Conservation (phyloP, 2,113 vertebrate species). For the Pollachius pollachius region DNA sequence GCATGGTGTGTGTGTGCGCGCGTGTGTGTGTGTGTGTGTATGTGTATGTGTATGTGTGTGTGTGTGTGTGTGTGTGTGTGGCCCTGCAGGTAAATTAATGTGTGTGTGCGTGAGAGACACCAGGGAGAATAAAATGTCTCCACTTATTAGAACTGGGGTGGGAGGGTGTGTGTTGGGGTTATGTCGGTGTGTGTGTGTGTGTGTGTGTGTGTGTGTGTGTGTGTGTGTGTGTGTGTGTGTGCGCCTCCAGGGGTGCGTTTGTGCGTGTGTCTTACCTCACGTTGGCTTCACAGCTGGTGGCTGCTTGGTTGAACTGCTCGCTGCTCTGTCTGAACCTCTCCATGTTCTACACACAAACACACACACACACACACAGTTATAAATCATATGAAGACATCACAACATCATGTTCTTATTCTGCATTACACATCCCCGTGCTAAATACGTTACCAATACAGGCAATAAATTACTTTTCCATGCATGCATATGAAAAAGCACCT, state of each 20-base stretch:
- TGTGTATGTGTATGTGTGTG: background rate
- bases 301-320: slow-evolving; percentile 84
- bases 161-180: background rate
- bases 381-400: no score
- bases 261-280: slow-evolving; percentile 78
- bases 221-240: no score
- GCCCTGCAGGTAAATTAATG: no score
- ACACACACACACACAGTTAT: background rate
- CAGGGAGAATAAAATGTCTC: slow-evolving; percentile 32
- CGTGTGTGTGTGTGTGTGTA: no score
- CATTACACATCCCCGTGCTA: no score
- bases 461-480: no score
- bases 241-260: no score
- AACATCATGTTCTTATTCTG: no score
- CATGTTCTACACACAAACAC: slow-evolving; percentile 71
- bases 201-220: slow-evolving; percentile 24
- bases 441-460: no score
- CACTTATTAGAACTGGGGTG: slow-evolving; percentile 20
- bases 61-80: slow-evolving; percentile 4
- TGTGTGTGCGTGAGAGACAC: background rate
- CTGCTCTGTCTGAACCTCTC: slow-evolving; percentile 83
- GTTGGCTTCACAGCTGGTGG: slow-evolving; percentile 73
- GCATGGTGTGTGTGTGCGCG: slow-evolving; percentile 19
- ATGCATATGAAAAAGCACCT: no score
- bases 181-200: background rate